Base-by-base conservation (phyloP, 1,140 invertebrate species). In the Mactra quadrangularis region DNA sequence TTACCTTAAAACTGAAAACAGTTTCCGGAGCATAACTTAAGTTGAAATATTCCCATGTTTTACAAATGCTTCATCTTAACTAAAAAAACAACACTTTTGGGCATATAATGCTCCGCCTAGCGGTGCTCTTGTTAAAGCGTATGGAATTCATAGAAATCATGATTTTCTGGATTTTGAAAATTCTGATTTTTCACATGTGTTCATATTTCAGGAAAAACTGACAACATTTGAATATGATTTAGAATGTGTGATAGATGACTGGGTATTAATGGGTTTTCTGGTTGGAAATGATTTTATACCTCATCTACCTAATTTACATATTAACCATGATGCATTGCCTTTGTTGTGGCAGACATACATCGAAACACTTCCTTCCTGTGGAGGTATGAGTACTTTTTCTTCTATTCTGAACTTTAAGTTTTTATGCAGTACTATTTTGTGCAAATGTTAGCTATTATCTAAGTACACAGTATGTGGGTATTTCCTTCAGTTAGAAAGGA, bases 281-380 rank as follows among this genome's bases (percentile, higher is more conserved):
- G 96, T 99, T 7, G 98, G 98, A 55, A 99, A 99, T 93, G 98
- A 99, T 93, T 99, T 99, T 93, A 97, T 99, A 88, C 98, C 98
- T 0, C 95, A 99, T 93, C 93, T 99, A 71, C 98, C 98, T 35
- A 96, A 98, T 92, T 94, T 99, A 90, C 97, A 99, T 92, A 99
- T 99, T 86, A 95, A 95, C 72, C 96, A 97, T 89, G 97, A 97
- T 89, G 97, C 97, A 41, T 91, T 99, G 60, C 96, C 97, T 0
- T 92, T 96, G 52, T 94, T 99, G 47, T 99, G 98, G 93, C 94
- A 95, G 87, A 96, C 96, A 1, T 99, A 99, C 90, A 98, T 96
- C 91, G 94, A 95, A 35, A 95, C 98, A 29, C 93, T 99, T 85
- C 97, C 97, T 1, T 95, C 95, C 22, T 94, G 99, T 84, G 96